Evolutionary conservation across 2,888 invertebrate species (phyloP).

Genomic region (Ophraella communa): DNA sequence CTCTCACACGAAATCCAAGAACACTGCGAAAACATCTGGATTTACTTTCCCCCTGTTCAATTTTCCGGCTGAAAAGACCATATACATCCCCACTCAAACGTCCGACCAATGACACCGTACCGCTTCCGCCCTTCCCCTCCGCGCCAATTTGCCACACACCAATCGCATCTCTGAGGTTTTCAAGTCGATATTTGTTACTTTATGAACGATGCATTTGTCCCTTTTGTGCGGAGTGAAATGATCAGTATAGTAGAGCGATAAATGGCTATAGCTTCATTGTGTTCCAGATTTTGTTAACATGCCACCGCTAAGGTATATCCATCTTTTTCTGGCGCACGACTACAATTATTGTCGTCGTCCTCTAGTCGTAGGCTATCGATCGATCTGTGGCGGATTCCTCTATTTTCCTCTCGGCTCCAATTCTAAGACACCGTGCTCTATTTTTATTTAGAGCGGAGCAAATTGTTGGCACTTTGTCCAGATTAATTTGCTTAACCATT

Average conservation of each 20-base stretch:
- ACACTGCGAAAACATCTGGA: constrained; percentile 31
- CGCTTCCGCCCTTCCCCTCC: constrained; percentile 43
- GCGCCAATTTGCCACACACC: constrained; percentile 54
- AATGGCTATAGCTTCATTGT: constrained; percentile 53
- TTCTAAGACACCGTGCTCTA: not conserved
- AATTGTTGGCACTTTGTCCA: no score
- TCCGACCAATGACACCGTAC: constrained; percentile 34
- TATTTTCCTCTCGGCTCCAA: not conserved
- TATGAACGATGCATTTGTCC: constrained; percentile 50
- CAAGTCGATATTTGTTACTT: constrained; percentile 60
- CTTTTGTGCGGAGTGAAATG: constrained; percentile 54
- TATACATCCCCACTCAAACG: constrained; percentile 30
- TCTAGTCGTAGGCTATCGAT: constrained; percentile 11
- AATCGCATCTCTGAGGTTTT: constrained; percentile 59
- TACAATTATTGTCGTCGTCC: not conserved
- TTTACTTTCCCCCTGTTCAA: constrained; percentile 38
- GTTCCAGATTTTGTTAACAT: constrained; percentile 50
- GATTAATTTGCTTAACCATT: no score
- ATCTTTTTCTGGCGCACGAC: constrained; percentile 36
- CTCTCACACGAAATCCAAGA: constrained; percentile 15
- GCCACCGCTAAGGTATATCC: constrained; percentile 36
- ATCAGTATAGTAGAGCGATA: constrained; percentile 54
- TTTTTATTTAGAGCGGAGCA: not conserved
- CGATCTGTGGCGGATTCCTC: constrained; percentile 4
- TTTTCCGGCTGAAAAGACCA: constrained; percentile 24